Base-by-base conservation (phyloP, 2,888 invertebrate species). In the Octonoba sinensis region DNA sequence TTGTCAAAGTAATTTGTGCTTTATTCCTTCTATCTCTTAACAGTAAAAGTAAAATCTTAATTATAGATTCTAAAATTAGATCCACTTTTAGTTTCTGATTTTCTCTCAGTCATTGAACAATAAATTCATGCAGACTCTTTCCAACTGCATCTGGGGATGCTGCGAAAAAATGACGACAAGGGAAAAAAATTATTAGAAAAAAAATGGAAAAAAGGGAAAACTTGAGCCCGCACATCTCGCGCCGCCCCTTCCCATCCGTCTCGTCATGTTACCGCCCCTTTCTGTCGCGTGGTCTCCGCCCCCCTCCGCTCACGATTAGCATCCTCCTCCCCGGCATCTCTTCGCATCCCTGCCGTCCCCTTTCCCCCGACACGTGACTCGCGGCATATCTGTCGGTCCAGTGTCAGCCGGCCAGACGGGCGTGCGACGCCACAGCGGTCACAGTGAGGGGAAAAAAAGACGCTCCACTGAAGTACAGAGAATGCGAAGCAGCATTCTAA, bases 231-330 rank as follows among this genome's bases (percentile, higher is more conserved):
- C 27, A 64, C 18, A n/a, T 54, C 54, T 54, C 54, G 36, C 44
- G 36, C 27, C n/a, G n/a, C 27, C 18, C 44, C 64, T 44, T 51
- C 59, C 59, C 49, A 67, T 75, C 47, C 67, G 67, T 67, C 74
- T 27, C 59, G 27, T 27, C 27, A 18, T 20, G 18, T 20, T 54
- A 46, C 67, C 76, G 76, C 76, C 76, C 24, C 51, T 54, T 70
- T 60, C 59, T 75, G 75, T 75, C 75, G 75, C 75, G 59, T 36
- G 60, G 69, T 54, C 69, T 69, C 76, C 69, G 36, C 76, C 76
- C 62, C 73, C 69, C 74, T 18, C 11, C 36, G 36, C 59, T 18
- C 59, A 36, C 47, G 74, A 74, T 74, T 74, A 66, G 67, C 75
- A 57, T 57, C 70, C 76, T 54, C 54, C 54, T 54, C 54, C 54